Conservation (phyloP, 1,140 invertebrate species). For the Sycophila sp. region DNA sequence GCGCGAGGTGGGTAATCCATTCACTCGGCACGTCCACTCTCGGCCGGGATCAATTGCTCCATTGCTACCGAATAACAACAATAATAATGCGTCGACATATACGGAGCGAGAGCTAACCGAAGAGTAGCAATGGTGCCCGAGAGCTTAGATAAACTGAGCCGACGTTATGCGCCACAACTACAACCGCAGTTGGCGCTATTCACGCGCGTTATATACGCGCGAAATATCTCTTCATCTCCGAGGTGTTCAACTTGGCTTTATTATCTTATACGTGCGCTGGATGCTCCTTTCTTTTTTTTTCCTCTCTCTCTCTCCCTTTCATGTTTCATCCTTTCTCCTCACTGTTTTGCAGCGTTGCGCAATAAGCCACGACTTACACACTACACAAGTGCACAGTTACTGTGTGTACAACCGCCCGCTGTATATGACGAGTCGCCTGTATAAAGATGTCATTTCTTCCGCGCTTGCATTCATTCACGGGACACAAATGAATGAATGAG, state of each 20-base stretch:
- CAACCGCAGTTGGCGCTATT: no score
- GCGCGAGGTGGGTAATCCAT: constrained; percentile 11
- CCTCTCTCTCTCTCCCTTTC: constrained; percentile 43
- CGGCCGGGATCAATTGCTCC: constrained; percentile 63
- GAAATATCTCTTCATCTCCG: constrained; percentile 8
- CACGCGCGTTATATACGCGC: constrained; percentile 12
- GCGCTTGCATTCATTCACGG: constrained; percentile 63
- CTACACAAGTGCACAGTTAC: not conserved
- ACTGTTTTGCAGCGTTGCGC: constrained; percentile 39
- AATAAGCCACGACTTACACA: constrained; percentile 33
- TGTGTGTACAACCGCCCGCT: constrained; percentile 44
- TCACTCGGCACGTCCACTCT: constrained; percentile 42
- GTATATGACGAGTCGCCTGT: constrained; percentile 24
- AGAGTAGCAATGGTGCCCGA: no score
- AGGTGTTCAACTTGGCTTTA: constrained; percentile 14
- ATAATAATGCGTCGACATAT: constrained; percentile 33
- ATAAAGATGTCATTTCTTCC: constrained; percentile 61
- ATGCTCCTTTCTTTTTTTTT: constrained; percentile 42
- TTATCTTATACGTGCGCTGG: constrained; percentile 44
- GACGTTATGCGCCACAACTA: not conserved
- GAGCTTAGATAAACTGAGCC: no score
- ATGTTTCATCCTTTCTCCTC: constrained; percentile 38
- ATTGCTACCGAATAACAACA: constrained; percentile 61
- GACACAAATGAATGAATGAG: constrained; percentile 62
- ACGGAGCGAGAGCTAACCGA: no score